These are phyloP conservation scores for Petaurus breviceps DNA, from an alignment of 2,113 vertebrate genomes.

Conservation along the genomic window DNA sequence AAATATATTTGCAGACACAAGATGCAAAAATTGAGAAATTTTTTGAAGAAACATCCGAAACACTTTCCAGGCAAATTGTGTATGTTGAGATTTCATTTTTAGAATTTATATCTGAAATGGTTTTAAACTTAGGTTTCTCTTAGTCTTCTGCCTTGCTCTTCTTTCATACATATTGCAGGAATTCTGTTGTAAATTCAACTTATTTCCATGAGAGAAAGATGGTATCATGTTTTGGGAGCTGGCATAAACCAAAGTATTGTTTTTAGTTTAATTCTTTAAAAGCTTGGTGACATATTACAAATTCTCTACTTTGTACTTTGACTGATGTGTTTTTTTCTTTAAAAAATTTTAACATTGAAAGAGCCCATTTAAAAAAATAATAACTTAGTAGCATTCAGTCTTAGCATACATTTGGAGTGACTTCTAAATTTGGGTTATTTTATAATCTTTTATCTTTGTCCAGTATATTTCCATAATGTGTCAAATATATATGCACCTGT, in stretches of 20 bases:
- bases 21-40: not conserved
- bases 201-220: constrained; percentile 15
- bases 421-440: constrained; percentile 35
- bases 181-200: constrained; percentile 39
- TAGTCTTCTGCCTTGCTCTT: constrained; percentile 23
- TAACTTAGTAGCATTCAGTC: constrained; percentile 20
- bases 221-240: constrained; percentile 22
- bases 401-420: constrained; percentile 1
- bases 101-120: constrained; percentile 2
- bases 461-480: constrained; percentile 12
- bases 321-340: constrained; percentile 4
- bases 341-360: constrained; percentile 21
- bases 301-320: constrained; percentile 3
- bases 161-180: not conserved
- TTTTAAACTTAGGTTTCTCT: constrained; percentile 20
- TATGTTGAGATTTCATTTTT: constrained; percentile 39
- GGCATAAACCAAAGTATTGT: constrained; percentile 1
- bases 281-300: constrained; percentile 46
- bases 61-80: not conserved
- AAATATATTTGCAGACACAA: not conserved
- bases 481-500: constrained; percentile 37
- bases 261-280: constrained; percentile 48
- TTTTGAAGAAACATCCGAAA: constrained; percentile 1
- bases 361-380: constrained; percentile 28
- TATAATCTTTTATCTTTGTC: constrained; percentile 8